Evolutionary conservation across 30 jellyfish, hydroid and myxozoan species (phyloP), one percentile per base, ranked within the genome.

Genomic region (Chrysaora quinquecirrha): DNA sequence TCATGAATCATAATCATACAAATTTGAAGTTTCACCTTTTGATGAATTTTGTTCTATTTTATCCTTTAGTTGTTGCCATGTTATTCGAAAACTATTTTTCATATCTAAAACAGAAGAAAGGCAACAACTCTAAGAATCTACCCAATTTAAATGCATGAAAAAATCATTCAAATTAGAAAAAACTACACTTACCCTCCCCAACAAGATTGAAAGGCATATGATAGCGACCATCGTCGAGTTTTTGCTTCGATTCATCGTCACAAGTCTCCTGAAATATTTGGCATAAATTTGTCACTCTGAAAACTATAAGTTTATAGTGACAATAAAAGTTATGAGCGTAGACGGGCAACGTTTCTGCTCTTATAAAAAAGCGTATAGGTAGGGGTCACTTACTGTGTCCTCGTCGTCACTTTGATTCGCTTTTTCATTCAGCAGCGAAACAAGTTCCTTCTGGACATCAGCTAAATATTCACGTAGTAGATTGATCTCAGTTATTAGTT

Each of bases 201-300:
- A 90, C 94, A 31, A 90, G 79, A 60, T 78, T 78, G 63, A 90
- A 83, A 2, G 97, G 97, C 97, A 90, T 90, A 29, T 84, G 93
- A 31, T 76, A 90, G 63, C 86, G 97, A 16, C 92, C 95, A 62
- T 84, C 61, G 6, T 68, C 87, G 19, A 84, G 83, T 28, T 60
- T 61, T 34, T 76, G 49, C n/a, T 63, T 63, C 20, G 20, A 48
- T 9, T 63, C 27, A 3, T 63, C 49, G 12, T 27, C 75, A 28
- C 48, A 63, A 52, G 9, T 52, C 29, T 52, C 58, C 58, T 43
- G 16, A 43, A 43, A 43, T n/a, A n/a, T n/a, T n/a, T n/a, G n/a
- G n/a, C n/a, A n/a, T n/a, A n/a, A n/a, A n/a, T n/a, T n/a, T n/a
- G n/a, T n/a, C n/a, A n/a, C n/a, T n/a, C n/a, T n/a, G n/a, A n/a